These are phyloP conservation scores for Isichthys henryi DNA, from an alignment of 2,113 vertebrate genomes.

Conservation along the genomic window DNA sequence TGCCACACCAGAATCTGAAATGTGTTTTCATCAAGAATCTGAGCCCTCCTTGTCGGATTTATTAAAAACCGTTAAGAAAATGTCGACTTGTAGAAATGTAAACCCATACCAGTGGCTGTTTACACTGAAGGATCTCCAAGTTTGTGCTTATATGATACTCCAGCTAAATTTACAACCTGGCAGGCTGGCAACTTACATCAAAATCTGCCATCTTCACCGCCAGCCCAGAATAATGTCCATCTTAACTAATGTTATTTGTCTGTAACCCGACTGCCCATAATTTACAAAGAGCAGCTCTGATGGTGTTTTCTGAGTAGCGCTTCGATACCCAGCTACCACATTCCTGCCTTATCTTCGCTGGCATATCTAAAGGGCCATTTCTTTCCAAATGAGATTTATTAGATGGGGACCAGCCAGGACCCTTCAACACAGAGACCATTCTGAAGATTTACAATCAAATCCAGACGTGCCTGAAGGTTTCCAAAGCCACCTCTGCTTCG, in stretches of 20 bases:
- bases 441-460: background rate
- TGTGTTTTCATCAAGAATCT: background rate
- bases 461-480: conserved; percentile 11
- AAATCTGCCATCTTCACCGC: background rate
- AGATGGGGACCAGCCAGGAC: background rate
- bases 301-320: background rate
- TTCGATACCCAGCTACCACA: background rate
- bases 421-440: conserved; percentile 13
- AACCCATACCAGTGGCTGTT: background rate
- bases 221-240: background rate
- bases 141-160: background rate
- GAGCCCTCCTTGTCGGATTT: background rate
- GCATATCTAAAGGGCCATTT: background rate
- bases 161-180: background rate
- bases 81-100: background rate
- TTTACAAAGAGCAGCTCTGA: conserved; percentile 4
- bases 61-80: conserved; percentile 12
- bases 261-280: conserved; percentile 11
- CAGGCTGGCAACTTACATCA: background rate
- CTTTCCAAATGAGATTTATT: conserved; percentile 11
- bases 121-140: background rate
- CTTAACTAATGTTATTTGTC: background rate
- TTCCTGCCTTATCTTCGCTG: conserved; percentile 23
- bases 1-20: background rate
- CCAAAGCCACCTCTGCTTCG: background rate